These are phyloP conservation scores for Pygoscelis antarcticus DNA, from an alignment of 2,113 vertebrate genomes.

Conservation along the genomic window DNA sequence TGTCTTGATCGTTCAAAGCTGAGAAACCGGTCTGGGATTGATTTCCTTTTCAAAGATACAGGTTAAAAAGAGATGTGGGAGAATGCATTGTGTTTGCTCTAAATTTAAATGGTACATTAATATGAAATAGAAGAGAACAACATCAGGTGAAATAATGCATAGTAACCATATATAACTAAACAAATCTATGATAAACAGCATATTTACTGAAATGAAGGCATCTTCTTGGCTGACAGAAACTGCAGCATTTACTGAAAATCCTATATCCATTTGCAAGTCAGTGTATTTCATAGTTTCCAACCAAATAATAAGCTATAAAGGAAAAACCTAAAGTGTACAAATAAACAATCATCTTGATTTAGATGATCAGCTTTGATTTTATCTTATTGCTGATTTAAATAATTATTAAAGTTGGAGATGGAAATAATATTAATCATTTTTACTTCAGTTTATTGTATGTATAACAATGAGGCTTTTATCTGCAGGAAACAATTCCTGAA, in stretches of 20 bases:
- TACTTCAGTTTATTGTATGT: conserved; percentile 44
- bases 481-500: conserved; percentile 52
- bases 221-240: neutral
- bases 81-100: neutral
- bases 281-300: neutral
- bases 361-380: conserved; percentile 7
- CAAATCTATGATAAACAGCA: neutral
- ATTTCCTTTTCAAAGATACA: neutral
- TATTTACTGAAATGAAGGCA: neutral
- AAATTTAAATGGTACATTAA: neutral
- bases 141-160: neutral
- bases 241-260: conserved; percentile 9
- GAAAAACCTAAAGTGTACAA: neutral
- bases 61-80: neutral
- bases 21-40: neutral
- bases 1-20: neutral
- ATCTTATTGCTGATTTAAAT: conserved; percentile 25
- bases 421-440: conserved; percentile 21
- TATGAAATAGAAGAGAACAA: neutral
- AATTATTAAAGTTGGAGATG: conserved; percentile 2
- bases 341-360: conserved; percentile 5
- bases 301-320: neutral
- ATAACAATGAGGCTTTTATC: conserved; percentile 57
- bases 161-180: neutral
- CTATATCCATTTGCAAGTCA: neutral